Evolutionary conservation across 2,888 invertebrate species (phyloP), one percentile per base, ranked within the genome.

Genomic region (Philaethria dido): DNA sequence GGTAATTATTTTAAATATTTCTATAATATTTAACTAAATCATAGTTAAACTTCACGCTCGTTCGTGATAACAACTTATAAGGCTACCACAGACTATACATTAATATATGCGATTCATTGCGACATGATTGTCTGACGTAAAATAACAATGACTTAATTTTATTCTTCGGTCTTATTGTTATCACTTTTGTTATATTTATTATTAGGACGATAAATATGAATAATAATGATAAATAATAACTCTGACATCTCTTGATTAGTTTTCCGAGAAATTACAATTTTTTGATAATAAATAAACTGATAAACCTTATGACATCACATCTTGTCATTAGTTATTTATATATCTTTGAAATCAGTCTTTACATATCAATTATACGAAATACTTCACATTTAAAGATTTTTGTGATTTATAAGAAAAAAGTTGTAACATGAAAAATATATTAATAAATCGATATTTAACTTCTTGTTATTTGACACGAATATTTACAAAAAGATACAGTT

Each of bases 1-100:
- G 83, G 86, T 80, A 73, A 52, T 18, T 1, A 14, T 42, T 20
- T 20, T 39, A 18, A 22, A 22, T n/a, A 50, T 42, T 14, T 20
- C n/a, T 11, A 9, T 25, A 8, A 25, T n/a, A 16, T 16, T 3
- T 13, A 16, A 52, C n/a, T 52, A 3, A 13, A 39, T 13, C 13
- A 29, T 50, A 50, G 8, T 52, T 29, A 3, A 50, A 25, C n/a
- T 20, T 50, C 11, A 29, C 52, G 11, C 16, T 29, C 16, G 16
- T n/a, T 29, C 4, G 3, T 11, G n/a, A n/a, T n/a, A n/a, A n/a
- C n/a, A n/a, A n/a, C n/a, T n/a, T 9, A 52, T 57, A 25, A 57
- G 9, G 42, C 4, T 57, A 42, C 42, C 42, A 57, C 57, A 57
- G 42, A 57, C 3, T 42, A 42, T 22, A 22, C 55, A 20, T 39